Evolutionary conservation across 2,888 invertebrate genomes (phyloP), one percentile per base, ranked within the genome.

Genomic region (Habrosyne pyritoides): DNA sequence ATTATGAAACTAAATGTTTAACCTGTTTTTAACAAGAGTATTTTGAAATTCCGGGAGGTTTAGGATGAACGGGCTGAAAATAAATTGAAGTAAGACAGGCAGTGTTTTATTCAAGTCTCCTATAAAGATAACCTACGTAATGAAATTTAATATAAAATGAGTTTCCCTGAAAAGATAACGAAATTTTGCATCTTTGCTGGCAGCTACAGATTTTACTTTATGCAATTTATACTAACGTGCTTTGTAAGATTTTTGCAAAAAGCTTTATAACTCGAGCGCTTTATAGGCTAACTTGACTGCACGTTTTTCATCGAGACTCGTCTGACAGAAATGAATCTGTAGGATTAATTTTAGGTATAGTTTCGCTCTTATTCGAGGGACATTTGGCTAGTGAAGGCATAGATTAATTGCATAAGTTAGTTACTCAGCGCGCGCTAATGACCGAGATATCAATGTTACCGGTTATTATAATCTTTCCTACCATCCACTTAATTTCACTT

Each of bases 231-330:
- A 30, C 24, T 26, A 36, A 12, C 42, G 24, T 52, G 52, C 53
- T 57, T 53, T 55, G 52, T 52, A 47, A 18, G 22, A 51, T 58
- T 58, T 58, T 52, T 51, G 53, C 52, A n/a, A 53, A 50, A 22
- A 55, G 26, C 46, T 54, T 53, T 53, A 53, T 54, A 47, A 53
- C 7, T 24, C 24, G 24, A 18, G 18, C 14, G 5, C 18, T 8
- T 0, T 42, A 42, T 42, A 42, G 18, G 42, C 8, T 42, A 42
- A 42, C 42, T 42, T 18, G 18, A 42, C 42, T 42, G n/a, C 18
- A 14, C 42, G 12, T 42, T 42, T 42, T 42, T 42, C 42, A 0
- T 42, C 42, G 18, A 8, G 18, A 18, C 8, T 42, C 36, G 14
- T 36, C 42, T 18, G 42, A 42, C 42, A 42, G 8, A 42, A 42